phyloP scores from a whole-genome alignment of 2,113 vertebrate species.

The Echinops telfairi region DNA sequence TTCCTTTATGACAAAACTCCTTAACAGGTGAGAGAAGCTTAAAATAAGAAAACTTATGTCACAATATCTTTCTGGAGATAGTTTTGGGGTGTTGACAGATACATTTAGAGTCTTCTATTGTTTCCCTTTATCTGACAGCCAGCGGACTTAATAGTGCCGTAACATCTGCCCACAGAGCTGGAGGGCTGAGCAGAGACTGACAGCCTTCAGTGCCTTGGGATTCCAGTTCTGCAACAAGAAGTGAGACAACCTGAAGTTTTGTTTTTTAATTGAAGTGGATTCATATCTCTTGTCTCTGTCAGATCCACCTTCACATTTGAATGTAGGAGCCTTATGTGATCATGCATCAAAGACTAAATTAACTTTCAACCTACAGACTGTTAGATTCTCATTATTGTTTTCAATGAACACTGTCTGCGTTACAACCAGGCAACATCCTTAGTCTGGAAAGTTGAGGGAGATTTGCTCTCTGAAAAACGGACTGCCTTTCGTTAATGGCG shows the following conservation, averaged over 20 bases:
- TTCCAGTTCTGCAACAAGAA: constrained; percentile 47
- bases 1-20: constrained; percentile 58
- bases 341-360: constrained; percentile 38
- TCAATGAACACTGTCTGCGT: background rate
- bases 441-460: background rate
- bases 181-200: background rate
- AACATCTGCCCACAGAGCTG: constrained; percentile 20
- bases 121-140: constrained; percentile 65
- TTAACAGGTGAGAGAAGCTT: constrained; percentile 20
- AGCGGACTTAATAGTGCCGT: background rate
- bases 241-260: constrained; percentile 43
- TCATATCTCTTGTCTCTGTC: constrained; percentile 32
- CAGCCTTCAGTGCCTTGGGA: constrained; percentile 36
- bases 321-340: constrained; percentile 37
- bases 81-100: constrained; percentile 42
- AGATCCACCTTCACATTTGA: constrained; percentile 43
- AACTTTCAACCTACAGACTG: constrained; percentile 1
- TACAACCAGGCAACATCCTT: background rate
- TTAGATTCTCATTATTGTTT: constrained; percentile 27
- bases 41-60: constrained; percentile 47
- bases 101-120: constrained; percentile 56
- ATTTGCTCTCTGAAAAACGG: background rate
- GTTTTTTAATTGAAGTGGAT: constrained; percentile 12
- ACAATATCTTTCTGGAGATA: constrained; percentile 60
- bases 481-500: background rate